Evolutionary conservation across 2,888 invertebrate genomes (phyloP).

Genomic region (Drosophila meridiana): DNA sequence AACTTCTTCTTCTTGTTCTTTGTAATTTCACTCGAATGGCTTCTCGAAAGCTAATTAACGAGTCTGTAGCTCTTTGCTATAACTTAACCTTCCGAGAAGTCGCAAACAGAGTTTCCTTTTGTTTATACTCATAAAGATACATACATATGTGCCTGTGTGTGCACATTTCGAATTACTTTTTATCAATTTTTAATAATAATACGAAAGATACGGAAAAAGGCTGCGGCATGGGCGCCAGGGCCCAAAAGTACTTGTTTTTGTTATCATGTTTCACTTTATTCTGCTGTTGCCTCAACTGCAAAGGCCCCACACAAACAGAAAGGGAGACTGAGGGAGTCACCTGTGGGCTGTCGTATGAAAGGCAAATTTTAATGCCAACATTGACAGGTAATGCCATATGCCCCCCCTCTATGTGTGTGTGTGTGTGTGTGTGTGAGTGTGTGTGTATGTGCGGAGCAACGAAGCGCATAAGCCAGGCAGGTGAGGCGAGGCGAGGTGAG

Average conservation of each 20-base stretch:
- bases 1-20: not conserved
- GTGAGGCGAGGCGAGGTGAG: not conserved
- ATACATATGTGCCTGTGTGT: not conserved
- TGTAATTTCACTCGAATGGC: not conserved
- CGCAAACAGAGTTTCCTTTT: not conserved
- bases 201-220: constrained; percentile 10
- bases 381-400: constrained; percentile 66
- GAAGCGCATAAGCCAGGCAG: constrained; percentile 66
- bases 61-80: constrained; percentile 2
- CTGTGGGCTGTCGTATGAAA: constrained; percentile 72
- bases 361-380: constrained; percentile 79
- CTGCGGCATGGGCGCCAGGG: not conserved
- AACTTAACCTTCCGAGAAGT: not conserved
- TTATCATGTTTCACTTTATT: constrained; percentile 27
- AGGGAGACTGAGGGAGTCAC: constrained; percentile 16
- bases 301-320: constrained; percentile 16
- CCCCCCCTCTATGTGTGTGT: constrained; percentile 10
- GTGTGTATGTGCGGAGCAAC: constrained; percentile 47
- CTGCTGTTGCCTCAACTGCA: constrained; percentile 19
- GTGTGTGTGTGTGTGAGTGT: constrained; percentile 13
- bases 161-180: constrained; percentile 2
- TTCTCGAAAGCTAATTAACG: constrained; percentile 44
- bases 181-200: constrained; percentile 8
- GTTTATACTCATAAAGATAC: not conserved
- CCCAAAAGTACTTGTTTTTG: constrained; percentile 13